Evolutionary conservation across 2,113 vertebrate species (phyloP).

Genomic region (Microtus richardsoni): DNA sequence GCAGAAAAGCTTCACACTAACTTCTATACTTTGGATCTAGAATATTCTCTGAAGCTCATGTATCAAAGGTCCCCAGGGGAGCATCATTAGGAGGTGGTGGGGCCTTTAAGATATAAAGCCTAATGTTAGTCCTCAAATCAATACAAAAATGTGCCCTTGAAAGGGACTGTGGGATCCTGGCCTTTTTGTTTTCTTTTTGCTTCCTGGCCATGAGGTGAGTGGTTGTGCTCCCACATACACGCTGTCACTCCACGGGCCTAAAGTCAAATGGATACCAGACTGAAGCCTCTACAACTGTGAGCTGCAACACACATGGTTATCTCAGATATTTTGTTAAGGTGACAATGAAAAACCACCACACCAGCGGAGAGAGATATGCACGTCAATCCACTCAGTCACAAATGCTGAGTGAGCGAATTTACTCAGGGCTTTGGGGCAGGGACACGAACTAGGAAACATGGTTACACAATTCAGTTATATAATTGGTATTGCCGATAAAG

Average conservation of each 20-base stretch:
- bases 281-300: neutral
- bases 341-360: neutral
- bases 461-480: neutral
- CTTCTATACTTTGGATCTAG: neutral
- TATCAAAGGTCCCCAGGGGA: neutral
- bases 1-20: constrained; percentile 24
- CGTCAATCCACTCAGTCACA: neutral
- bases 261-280: neutral
- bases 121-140: neutral
- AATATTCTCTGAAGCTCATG: neutral
- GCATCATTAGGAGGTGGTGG: neutral
- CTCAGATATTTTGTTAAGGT: neutral
- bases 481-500: neutral
- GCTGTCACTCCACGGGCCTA: neutral
- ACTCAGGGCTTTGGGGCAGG: constrained; percentile 13
- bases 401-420: constrained; percentile 9
- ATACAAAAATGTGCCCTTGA: neutral
- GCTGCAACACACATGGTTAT: neutral
- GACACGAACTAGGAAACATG: neutral
- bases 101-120: too few relatives aligned
- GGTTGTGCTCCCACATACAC: neutral
- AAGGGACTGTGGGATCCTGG: neutral
- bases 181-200: neutral
- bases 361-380: neutral
- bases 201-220: neutral